Conservation (phyloP, 2,113 vertebrate genomes). For the Psophia crepitans region DNA sequence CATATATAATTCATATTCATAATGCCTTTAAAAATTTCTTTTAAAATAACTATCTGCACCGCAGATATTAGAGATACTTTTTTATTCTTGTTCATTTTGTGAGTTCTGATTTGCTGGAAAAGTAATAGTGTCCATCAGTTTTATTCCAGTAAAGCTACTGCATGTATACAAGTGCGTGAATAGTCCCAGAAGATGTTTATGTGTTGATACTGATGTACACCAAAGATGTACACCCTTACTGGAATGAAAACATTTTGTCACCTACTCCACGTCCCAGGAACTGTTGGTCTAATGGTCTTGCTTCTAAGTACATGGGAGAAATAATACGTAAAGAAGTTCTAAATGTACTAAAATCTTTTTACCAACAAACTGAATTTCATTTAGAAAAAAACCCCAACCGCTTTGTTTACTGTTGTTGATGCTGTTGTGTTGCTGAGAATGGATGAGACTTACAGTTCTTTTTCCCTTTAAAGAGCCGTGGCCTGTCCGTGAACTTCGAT, state of each 20-base stretch:
- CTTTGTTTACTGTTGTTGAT: not conserved
- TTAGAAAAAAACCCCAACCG: rapidly evolving
- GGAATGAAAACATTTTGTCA: not conserved
- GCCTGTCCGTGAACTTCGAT: not conserved
- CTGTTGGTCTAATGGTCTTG: not conserved
- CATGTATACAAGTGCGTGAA: too few relatives aligned
- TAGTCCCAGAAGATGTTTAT: not conserved
- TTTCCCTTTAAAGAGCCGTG: not conserved
- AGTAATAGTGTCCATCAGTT: not conserved
- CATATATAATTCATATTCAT: not conserved
- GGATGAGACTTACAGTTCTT: not conserved
- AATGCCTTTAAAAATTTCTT: not conserved
- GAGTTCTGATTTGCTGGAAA: not conserved
- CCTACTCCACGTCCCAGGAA: not conserved
- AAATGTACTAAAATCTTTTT: not conserved
- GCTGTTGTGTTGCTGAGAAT: not conserved
- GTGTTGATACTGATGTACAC: not conserved
- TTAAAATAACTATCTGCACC: not conserved
- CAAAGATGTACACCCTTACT: not conserved
- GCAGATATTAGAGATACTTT: not conserved
- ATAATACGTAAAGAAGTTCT: rapidly evolving
- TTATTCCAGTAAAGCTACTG: not conserved
- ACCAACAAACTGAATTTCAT: not conserved
- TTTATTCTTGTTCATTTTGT: too few relatives aligned
- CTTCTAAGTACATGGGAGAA: not conserved